Evolutionary conservation across 2,113 vertebrate species (phyloP).

Genomic region (Gorsachius goisagi): DNA sequence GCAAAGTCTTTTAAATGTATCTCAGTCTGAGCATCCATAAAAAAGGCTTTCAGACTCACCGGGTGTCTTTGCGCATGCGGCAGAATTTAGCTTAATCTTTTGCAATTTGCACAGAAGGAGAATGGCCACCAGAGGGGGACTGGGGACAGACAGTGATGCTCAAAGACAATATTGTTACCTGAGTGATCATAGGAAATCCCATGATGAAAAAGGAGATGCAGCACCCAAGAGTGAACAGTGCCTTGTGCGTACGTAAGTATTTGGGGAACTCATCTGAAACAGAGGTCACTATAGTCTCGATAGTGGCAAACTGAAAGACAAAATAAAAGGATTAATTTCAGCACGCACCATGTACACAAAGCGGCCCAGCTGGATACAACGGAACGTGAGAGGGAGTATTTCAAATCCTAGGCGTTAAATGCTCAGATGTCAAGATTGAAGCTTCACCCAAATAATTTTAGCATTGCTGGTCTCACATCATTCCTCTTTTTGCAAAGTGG

Average conservation of each 20-base stretch:
- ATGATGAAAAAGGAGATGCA: conserved; percentile 91
- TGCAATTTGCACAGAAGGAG: not conserved
- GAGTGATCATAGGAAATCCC: conserved; percentile 98
- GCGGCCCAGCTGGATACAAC: accelerated
- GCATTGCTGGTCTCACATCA: not conserved
- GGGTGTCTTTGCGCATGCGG: accelerated
- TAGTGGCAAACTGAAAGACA: conserved; percentile 90
- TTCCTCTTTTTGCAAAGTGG: not conserved
- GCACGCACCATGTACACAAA: accelerated
- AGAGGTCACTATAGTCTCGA: conserved; percentile 97
- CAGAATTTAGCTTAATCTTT: not conserved
- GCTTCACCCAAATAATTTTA: not conserved
- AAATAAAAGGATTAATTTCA: not conserved
- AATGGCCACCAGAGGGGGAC: not conserved
- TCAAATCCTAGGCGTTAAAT: not conserved
- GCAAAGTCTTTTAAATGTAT: not conserved
- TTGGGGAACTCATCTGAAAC: conserved; percentile 96
- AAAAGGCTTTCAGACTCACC: not conserved
- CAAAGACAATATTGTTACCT: conserved; percentile 73
- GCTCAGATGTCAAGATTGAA: not conserved
- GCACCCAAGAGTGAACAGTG: conserved; percentile 90
- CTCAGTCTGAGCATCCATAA: not conserved
- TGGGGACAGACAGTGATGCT: not conserved
- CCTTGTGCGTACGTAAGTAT: conserved; percentile 92
- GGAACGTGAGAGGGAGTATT: accelerated